Percentiles rank a stretch among this genome's conserved stretches.
These are phyloP conservation scores for Pristionchus fissidentatus DNA, from an alignment of 2,888 invertebrate species.

Conservation along the genomic window DNA sequence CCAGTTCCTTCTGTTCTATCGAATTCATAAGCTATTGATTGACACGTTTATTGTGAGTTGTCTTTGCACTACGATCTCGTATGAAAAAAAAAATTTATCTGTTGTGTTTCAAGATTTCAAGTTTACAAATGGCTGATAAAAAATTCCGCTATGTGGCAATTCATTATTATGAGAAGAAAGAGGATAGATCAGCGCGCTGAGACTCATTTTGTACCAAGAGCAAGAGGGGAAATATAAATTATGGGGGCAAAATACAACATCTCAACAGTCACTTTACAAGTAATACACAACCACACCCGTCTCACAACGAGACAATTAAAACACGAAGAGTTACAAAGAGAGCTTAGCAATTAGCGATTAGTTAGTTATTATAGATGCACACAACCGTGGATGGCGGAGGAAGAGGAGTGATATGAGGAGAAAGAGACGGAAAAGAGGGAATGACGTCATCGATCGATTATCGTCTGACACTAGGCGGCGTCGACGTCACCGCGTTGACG, in stretches of 20 bases:
- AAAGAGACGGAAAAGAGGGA: background rate
- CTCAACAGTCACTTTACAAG: constrained; percentile 7
- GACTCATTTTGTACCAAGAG: constrained; percentile 19
- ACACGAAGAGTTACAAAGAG: background rate
- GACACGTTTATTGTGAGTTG: background rate
- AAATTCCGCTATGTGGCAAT: constrained; percentile 12
- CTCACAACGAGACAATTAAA: constrained; percentile 13
- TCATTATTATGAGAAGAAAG: background rate
- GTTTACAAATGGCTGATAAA: constrained; percentile 14
- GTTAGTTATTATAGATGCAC: background rate
- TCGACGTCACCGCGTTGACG: constrained; percentile 34
- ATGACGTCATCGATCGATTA: background rate
- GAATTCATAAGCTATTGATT: constrained; percentile 37
- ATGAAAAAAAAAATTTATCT: background rate
- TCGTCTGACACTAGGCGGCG: constrained; percentile 2
- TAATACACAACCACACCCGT: background rate
- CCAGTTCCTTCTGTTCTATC: background rate
- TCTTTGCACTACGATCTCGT: constrained; percentile 18
- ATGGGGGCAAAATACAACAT: constrained; percentile 4
- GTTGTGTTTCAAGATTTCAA: constrained; percentile 21
- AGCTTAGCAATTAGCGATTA: background rate
- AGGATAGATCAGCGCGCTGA: background rate
- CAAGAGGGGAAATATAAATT: background rate
- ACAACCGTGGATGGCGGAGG: background rate
- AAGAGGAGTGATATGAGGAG: constrained; percentile 1